These are phyloP conservation scores for Danio albolineatus DNA, from an alignment of 2,797 vertebrate species.

Conservation along the genomic window DNA sequence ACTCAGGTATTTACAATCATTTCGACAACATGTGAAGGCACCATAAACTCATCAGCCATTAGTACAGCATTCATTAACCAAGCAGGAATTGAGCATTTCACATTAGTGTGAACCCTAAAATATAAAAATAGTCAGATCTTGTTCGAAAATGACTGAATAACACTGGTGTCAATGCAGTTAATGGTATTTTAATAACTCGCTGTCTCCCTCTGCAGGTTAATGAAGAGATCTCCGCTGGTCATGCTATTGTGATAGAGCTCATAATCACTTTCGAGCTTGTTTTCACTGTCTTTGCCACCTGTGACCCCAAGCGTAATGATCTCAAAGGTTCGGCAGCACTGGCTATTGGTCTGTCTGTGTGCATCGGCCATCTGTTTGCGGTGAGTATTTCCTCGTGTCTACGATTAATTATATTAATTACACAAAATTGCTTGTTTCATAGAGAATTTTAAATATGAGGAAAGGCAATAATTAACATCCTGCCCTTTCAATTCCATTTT, in stretches of 20 bases:
- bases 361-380: conserved; percentile 91
- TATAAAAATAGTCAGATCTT: not conserved
- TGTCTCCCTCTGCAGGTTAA: conserved; percentile 79
- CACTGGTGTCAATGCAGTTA: not conserved
- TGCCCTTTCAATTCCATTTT: conserved; percentile 1
- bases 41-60: not conserved
- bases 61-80: not conserved
- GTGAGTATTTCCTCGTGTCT: conserved; percentile 76
- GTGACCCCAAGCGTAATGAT: conserved; percentile 86
- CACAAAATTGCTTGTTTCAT: not conserved
- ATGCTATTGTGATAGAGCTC: conserved; percentile 88
- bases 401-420: not conserved
- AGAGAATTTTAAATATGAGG: too few species aligned
- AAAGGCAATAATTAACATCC: not conserved
- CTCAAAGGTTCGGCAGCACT: conserved; percentile 87
- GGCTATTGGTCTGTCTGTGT: conserved; percentile 91
- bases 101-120: not conserved
- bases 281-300: conserved; percentile 92
- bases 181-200: not conserved
- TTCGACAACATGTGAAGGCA: too few species aligned
- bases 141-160: not conserved
- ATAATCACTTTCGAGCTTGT: conserved; percentile 93
- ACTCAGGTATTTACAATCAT: too few species aligned
- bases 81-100: not conserved
- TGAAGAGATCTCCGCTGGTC: conserved; percentile 82